phyloP scores from a whole-genome alignment of 1,140 invertebrate species.

The Drosophila parabipectinata region DNA sequence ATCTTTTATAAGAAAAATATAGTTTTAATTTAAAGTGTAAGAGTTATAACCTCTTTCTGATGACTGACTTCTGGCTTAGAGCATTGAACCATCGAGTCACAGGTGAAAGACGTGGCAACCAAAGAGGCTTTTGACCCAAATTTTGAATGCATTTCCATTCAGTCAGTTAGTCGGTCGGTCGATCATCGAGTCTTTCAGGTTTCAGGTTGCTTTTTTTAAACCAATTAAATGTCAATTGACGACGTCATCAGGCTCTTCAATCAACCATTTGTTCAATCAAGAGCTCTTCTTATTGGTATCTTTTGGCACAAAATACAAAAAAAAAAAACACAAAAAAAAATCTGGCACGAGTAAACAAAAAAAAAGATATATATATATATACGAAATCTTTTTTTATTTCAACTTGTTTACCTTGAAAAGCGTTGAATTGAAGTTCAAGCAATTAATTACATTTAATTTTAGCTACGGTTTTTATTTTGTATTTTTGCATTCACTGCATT shows the following conservation, averaged over 20 bases:
- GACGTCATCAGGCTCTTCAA: conserved; percentile 57
- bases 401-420: conserved; percentile 67
- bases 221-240: conserved; percentile 66
- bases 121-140: conserved; percentile 48
- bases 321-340: conserved; percentile 3
- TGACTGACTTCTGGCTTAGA: conserved; percentile 19
- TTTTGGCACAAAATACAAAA: conserved; percentile 49
- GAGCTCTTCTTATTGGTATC: conserved; percentile 14
- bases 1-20: too few relatives aligned
- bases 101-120: conserved; percentile 41
- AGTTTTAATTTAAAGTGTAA: not conserved
- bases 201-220: conserved; percentile 41
- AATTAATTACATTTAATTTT: conserved; percentile 62
- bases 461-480: conserved; percentile 21
- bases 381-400: conserved; percentile 59
- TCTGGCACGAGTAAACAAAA: conserved; percentile 64
- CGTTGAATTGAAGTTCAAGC: conserved; percentile 66
- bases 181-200: conserved; percentile 40
- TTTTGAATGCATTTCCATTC: conserved; percentile 48
- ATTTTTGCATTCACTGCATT: conserved; percentile 22
- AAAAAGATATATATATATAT: conserved; percentile 22
- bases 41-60: conserved; percentile 2
- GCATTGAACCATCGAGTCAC: conserved; percentile 52
- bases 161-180: conserved; percentile 25
- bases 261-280: conserved; percentile 22